Conservation (phyloP, 2,888 invertebrate species). For the Eupithecia insigniata region DNA sequence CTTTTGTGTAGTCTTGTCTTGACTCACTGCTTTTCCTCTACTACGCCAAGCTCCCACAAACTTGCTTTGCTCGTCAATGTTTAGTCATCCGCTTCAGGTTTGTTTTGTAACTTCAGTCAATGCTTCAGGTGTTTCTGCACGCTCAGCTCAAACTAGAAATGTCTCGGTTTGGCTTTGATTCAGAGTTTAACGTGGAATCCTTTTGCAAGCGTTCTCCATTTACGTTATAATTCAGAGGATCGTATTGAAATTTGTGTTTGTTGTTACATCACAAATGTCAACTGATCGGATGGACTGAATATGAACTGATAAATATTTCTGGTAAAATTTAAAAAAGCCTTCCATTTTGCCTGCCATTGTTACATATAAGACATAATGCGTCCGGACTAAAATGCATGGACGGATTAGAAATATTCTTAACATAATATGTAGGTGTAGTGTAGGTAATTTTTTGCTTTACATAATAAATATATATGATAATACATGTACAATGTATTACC, state of each 20-base stretch:
- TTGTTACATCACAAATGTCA: neutral
- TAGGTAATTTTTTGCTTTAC: too few relatives aligned
- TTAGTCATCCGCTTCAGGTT: conserved; percentile 40
- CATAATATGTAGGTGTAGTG: too few relatives aligned
- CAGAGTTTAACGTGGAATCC: neutral
- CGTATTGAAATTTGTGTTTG: neutral
- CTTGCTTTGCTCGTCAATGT: conserved; percentile 33
- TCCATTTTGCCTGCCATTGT: too few relatives aligned
- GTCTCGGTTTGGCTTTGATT: neutral
- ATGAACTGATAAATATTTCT: neutral
- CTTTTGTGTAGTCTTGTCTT: neutral
- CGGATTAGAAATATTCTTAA: neutral
- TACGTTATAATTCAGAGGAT: neutral
- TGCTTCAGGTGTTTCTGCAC: conserved; percentile 41
- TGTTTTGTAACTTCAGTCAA: conserved; percentile 37
- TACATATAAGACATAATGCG: too few relatives aligned
- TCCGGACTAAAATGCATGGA: neutral
- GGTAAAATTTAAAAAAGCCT: neutral
- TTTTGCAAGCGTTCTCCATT: neutral
- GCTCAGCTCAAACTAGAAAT: neutral
- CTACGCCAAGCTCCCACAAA: conserved; percentile 16
- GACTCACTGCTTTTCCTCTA: neutral
- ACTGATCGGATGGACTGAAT: neutral
- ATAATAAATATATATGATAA: too few relatives aligned
- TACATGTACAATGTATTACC: too few relatives aligned